phyloP scores from a whole-genome alignment of 2,113 vertebrate genomes.

The Poeciliopsis prolifica region DNA sequence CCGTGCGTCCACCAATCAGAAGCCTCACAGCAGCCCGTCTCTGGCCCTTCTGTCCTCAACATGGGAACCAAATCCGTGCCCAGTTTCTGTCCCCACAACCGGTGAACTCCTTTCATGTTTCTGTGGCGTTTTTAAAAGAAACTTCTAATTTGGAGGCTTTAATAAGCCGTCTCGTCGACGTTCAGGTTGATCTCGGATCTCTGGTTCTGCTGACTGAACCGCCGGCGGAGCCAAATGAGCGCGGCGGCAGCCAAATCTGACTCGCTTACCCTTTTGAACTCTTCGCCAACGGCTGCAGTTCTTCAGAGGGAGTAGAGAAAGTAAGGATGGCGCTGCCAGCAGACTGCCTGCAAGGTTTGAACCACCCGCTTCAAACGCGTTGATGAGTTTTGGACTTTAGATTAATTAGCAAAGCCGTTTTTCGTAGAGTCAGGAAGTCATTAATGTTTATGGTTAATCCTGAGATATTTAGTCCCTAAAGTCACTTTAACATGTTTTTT shows the following conservation, averaged over 20 bases:
- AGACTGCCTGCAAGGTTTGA: slow-evolving; percentile 24
- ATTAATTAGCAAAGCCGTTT: slow-evolving; percentile 13
- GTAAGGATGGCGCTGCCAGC: slow-evolving; percentile 28
- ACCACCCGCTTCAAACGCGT: slow-evolving; percentile 7
- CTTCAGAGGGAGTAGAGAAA: slow-evolving; percentile 30
- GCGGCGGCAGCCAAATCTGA: slow-evolving; percentile 40
- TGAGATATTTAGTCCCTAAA: slow-evolving; percentile 19
- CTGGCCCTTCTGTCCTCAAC: slow-evolving; percentile 8
- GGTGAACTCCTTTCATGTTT: slow-evolving; percentile 4
- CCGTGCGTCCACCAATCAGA: not conserved
- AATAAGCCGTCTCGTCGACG: slow-evolving; percentile 20
- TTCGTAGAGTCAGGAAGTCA: slow-evolving; percentile 3
- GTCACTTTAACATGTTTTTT: slow-evolving; percentile 13
- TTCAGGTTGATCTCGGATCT: slow-evolving; percentile 30
- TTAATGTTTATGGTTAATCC: not conserved
- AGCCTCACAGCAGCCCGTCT: slow-evolving; percentile 6
- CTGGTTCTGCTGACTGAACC: slow-evolving; percentile 21
- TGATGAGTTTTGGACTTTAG: slow-evolving; percentile 4
- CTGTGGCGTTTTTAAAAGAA: slow-evolving; percentile 6
- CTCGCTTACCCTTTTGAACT: slow-evolving; percentile 57
- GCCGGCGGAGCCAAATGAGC: slow-evolving; percentile 36
- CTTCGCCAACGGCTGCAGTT: slow-evolving; percentile 45
- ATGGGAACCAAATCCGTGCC: slow-evolving; percentile 1
- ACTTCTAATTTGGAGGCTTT: slow-evolving; percentile 9
- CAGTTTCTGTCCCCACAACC: not conserved